Percentiles rank a stretch among this genome's conserved stretches.
Conservation (phyloP, 2,113 vertebrate species). For the Sander vitreus region DNA sequence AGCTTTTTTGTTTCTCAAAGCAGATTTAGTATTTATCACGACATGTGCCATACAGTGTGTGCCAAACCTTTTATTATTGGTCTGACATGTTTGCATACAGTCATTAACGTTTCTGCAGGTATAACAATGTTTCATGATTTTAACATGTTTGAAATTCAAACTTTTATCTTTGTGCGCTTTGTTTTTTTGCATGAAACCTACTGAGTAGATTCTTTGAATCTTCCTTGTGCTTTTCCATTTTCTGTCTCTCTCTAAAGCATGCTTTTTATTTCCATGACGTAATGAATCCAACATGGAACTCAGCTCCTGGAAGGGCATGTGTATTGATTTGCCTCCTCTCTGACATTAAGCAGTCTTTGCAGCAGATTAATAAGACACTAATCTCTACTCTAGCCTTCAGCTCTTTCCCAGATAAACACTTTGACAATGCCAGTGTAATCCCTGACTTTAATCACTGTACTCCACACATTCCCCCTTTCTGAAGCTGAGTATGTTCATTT, state of each 20-base stretch:
- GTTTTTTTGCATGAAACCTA: conserved; percentile 45
- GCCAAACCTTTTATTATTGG: conserved; percentile 1
- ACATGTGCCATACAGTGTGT: background rate
- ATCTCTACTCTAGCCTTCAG: conserved; percentile 36
- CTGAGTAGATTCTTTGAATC: conserved; percentile 6
- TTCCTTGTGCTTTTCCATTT: conserved; percentile 19
- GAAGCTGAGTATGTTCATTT: conserved; percentile 47
- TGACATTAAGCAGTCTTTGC: conserved; percentile 31
- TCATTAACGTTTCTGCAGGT: background rate
- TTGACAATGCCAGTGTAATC: conserved; percentile 24
- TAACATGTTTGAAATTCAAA: background rate
- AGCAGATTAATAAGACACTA: conserved; percentile 43
- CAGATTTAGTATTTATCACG: background rate
- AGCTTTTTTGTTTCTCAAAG: background rate
- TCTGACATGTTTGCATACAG: background rate
- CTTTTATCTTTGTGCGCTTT: background rate
- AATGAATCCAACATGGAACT: conserved; percentile 37
- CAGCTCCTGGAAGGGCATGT: conserved; percentile 49
- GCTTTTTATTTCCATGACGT: conserved; percentile 38
- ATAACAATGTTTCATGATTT: background rate
- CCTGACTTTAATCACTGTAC: conserved; percentile 9
- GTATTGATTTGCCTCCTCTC: conserved; percentile 44
- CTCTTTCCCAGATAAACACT: conserved; percentile 7
- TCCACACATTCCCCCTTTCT: conserved; percentile 18
- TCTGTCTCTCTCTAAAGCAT: conserved; percentile 49